Conservation (phyloP, 2,113 vertebrate genomes). For the Propithecus coquereli region DNA sequence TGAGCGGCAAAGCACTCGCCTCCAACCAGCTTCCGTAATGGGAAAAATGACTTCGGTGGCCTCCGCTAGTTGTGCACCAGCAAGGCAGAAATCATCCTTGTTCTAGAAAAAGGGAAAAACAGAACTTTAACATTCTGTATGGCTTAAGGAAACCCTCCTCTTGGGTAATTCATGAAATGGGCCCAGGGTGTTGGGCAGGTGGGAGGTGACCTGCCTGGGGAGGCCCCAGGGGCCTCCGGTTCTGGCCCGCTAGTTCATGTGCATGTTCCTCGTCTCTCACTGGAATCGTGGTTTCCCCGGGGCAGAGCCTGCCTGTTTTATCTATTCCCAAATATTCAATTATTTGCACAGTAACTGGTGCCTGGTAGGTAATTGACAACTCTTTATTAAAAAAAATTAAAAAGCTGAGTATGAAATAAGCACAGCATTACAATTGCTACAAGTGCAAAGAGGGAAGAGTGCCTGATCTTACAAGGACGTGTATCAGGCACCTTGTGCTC, state of each 20-base stretch:
- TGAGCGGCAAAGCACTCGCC: accelerated
- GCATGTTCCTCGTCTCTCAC: neutral
- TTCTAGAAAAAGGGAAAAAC: neutral
- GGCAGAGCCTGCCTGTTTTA: neutral
- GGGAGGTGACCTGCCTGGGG: accelerated
- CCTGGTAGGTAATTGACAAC: neutral
- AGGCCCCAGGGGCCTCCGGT: accelerated
- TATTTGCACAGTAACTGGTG: neutral
- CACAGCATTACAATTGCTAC: neutral
- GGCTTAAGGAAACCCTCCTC: neutral
- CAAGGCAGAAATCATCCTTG: neutral
- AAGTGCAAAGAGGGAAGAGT: no score
- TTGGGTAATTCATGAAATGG: neutral
- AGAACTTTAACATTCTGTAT: no score
- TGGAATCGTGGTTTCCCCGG: neutral
- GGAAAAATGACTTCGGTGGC: neutral
- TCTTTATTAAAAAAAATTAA: neutral
- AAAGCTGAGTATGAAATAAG: neutral
- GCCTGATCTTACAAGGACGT: no score
- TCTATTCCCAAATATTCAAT: neutral
- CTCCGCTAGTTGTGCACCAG: neutral
- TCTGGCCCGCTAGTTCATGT: accelerated
- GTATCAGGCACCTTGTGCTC: neutral
- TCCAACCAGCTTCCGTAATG: accelerated
- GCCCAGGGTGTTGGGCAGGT: accelerated